Evolutionary conservation across 2,113 vertebrate genomes (phyloP), one percentile per base, ranked within the genome.

Genomic region (Osmerus mordax): DNA sequence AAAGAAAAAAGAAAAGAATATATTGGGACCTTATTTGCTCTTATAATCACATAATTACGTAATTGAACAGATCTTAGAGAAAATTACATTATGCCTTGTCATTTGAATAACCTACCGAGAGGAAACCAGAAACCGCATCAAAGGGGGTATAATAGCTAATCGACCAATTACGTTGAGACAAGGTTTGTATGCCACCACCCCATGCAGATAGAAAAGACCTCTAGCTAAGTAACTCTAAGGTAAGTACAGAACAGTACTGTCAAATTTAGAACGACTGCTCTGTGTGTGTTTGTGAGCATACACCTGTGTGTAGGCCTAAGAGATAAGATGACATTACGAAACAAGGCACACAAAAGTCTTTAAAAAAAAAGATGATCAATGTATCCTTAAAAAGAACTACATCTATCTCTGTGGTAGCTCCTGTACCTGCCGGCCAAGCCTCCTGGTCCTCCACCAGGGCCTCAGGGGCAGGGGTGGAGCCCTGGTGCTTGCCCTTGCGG

Each of bases 31-130:
- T 5, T 47, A 47, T 47, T 47, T n/a, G 36, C 51, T 60, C 61
- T 32, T 9, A 41, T 63, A 65, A 67, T 67, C 52, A 58, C 15
- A 58, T 56, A 75, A 77, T 78, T 65, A 21, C 72, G 69, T 69
- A 62, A 80, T 77, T 65, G 61, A 54, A 9, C 32, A 47, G 41
- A 28, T 71, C 72, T 67, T 70, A 54, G 25, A 70, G 29, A 28
- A 29, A 64, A 62, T 66, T 68, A 66, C 2, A 4, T 70, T 74
- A 28, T 56, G 65, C 12, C 60, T 68, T 78, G 61, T 67, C 41
- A 77, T 71, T 76, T 76, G 65, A 70, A 77, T 69, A 69, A 76
- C 54, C 67, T 4, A 8, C 32, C 76, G 72, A 47, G 70, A 47
- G 41, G 41, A 47, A 47, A 47, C 41, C 41, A 47, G 36, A 72